Conservation (phyloP, 2,113 vertebrate genomes). For the Lophotis ruficrista region DNA sequence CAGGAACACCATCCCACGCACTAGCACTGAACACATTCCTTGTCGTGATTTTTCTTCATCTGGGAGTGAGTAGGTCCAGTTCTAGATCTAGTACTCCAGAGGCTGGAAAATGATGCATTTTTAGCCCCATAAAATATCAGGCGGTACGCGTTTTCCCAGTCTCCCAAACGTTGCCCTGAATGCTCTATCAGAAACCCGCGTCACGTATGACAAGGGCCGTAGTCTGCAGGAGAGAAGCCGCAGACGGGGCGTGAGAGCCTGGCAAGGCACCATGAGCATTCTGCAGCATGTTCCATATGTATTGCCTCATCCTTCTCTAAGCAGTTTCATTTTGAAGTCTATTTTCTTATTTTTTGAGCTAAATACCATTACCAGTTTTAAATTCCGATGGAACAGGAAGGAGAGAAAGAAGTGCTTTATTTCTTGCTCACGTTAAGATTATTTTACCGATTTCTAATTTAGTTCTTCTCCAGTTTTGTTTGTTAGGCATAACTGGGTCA, state of each 20-base stretch:
- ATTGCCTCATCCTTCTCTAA: not conserved
- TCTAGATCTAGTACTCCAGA: not conserved
- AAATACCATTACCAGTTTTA: not conserved
- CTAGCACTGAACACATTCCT: not conserved
- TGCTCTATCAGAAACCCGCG: not conserved
- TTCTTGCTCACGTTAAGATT: not conserved
- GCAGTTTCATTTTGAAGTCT: not conserved
- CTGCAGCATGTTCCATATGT: not conserved
- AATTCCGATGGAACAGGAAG: not conserved
- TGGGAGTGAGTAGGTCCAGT: not conserved
- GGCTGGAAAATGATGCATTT: not conserved
- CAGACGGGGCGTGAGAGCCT: not conserved
- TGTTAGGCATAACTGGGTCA: conserved; percentile 64
- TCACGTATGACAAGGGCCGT: not conserved
- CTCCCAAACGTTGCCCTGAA: not conserved
- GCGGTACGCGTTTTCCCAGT: not conserved
- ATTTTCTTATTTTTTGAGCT: not conserved
- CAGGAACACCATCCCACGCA: not conserved
- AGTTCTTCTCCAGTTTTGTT: conserved; percentile 40
- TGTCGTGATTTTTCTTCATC: not conserved
- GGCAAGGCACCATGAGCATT: not conserved
- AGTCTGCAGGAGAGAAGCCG: not conserved
- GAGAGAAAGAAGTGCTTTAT: not conserved
- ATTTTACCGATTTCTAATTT: conserved; percentile 39
- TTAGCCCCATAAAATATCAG: not conserved